Evolutionary conservation across 2,888 invertebrate genomes (phyloP).

Genomic region (Lymantria dispar): DNA sequence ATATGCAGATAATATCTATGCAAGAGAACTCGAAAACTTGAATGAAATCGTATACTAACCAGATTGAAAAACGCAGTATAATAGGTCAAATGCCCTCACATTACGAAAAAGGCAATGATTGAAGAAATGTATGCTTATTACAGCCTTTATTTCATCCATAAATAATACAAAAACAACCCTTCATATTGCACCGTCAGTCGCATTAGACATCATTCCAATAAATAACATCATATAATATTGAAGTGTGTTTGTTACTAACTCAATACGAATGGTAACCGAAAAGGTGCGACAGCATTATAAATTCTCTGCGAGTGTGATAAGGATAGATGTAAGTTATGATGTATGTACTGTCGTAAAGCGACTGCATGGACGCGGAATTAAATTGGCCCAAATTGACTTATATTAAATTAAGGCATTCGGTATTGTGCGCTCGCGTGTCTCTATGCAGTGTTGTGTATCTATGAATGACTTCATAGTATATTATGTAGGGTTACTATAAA

Average conservation of each 20-base stretch:
- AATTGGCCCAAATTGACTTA: slow-evolving; percentile 79
- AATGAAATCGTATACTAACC: no score
- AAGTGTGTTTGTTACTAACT: slow-evolving; percentile 37
- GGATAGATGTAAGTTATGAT: slow-evolving; percentile 42
- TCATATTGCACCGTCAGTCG: neutral
- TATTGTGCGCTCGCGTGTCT: slow-evolving; percentile 68
- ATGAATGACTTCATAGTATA: slow-evolving; percentile 6
- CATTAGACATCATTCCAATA: slow-evolving; percentile 8
- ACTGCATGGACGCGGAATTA: slow-evolving; percentile 71
- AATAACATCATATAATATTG: slow-evolving; percentile 22
- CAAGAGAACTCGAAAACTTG: no score
- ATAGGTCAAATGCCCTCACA: no score
- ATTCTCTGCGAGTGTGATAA: slow-evolving; percentile 35
- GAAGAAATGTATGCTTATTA: no score
- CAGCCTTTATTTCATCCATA: no score
- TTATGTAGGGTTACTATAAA: slow-evolving; percentile 44
- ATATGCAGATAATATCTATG: no score
- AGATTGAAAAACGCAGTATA: no score
- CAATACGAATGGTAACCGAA: slow-evolving; percentile 32
- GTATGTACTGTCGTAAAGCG: slow-evolving; percentile 43
- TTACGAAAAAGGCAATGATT: no score
- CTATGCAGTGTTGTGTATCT: slow-evolving; percentile 42
- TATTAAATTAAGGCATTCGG: slow-evolving; percentile 77
- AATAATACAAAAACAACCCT: no score
- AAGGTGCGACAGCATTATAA: slow-evolving; percentile 28